Base-by-base conservation (phyloP, 92 coral and sea anemone species). In the Phenganax stokvisi region DNA sequence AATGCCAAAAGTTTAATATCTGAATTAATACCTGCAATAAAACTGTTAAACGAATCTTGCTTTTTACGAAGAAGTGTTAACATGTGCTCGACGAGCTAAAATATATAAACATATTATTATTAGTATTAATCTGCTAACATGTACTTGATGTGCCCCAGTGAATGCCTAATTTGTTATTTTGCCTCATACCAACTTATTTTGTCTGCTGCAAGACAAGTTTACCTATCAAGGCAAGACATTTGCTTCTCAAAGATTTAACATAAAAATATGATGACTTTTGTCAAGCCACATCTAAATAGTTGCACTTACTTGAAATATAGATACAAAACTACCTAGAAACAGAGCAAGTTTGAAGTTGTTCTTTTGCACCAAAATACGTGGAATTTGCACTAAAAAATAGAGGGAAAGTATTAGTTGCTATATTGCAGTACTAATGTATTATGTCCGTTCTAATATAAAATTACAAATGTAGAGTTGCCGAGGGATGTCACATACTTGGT, bases 311-410 rank as follows among this genome's bases (percentile, higher is more conserved):
- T 93, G 92, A 64, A 85, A 93, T 74, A 91, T 87, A 56, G 89
- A 89, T 11, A 93, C 97, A 86, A 90, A 91, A 80, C 97, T 87
- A 15, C 97, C 93, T 31, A 93, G 86, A 68, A 93, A 93, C n/a
- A 90, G 67, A n/a, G 92, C 98, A 78, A 92, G 89, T 29, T 87
- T 85, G 71, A 91, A 80, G 77, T 87, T 91, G 30, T 89, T 90
- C 51, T 77, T 54, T 56, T 86, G 74, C 62, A 71, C 83, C 74
- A 93, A 75, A 56, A 74, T 60, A 78, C 77, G 85, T 3, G 88
- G 84, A 29, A 93, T 57, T 80, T 73, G 77, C 68, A 85, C 97
- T 93, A 69, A 63, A 37, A 68, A 71, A 20, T 53, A 44, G 64
- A 71, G 1, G 31, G 52, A 13, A 30, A 9, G 28, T 54, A 27